Evolutionary conservation across 2,113 vertebrate genomes (phyloP).

Genomic region (Cebus imitator): DNA sequence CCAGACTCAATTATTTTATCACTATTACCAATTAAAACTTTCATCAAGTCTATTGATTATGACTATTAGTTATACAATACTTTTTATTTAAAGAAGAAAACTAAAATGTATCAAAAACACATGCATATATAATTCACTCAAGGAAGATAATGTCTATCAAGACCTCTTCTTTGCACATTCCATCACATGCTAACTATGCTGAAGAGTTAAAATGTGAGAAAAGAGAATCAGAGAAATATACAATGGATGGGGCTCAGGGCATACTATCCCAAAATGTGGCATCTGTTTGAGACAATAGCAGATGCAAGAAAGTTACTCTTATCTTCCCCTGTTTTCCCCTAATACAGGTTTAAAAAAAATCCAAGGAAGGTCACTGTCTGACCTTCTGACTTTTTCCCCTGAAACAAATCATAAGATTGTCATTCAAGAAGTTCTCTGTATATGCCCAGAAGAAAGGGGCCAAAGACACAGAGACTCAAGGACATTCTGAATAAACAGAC

Average conservation of each 20-base stretch:
- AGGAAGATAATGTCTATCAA: background rate
- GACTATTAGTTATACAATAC: background rate
- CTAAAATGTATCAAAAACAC: background rate
- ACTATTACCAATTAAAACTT: background rate
- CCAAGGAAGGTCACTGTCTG: background rate
- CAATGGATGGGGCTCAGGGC: background rate
- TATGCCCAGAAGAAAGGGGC: background rate
- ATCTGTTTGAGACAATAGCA: background rate
- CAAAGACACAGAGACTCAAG: background rate
- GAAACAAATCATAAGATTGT: background rate
- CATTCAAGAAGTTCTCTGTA: background rate
- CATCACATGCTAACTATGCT: background rate
- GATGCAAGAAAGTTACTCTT: background rate
- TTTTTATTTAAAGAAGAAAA: background rate
- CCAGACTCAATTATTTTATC: background rate
- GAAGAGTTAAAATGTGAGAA: background rate
- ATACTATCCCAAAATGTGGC: accelerated
- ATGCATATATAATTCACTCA: background rate
- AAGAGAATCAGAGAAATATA: background rate
- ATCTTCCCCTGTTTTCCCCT: background rate
- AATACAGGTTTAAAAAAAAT: background rate
- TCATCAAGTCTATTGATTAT: background rate
- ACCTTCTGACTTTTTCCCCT: background rate
- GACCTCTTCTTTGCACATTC: background rate
- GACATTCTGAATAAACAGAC: background rate